Percentiles rank a stretch among this genome's conserved stretches.
These are phyloP conservation scores for Rosalia funebris DNA, from an alignment of 2,888 invertebrate species.

Conservation along the genomic window DNA sequence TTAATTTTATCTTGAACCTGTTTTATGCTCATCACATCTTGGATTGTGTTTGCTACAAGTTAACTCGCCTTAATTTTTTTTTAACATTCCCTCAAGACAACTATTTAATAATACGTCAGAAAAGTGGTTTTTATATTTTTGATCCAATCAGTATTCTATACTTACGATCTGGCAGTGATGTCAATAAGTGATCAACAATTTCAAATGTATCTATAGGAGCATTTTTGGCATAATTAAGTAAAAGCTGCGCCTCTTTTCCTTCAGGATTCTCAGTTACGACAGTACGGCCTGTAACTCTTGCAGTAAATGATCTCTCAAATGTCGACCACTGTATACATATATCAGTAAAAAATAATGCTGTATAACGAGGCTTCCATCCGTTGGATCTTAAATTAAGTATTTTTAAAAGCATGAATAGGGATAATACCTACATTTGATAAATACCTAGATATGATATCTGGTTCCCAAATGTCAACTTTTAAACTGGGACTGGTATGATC, in stretches of 20 bases:
- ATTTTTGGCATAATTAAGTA: conserved; percentile 67
- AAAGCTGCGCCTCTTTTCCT: conserved; percentile 69
- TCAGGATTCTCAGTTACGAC: conserved; percentile 81
- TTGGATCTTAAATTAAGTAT: conserved; percentile 64
- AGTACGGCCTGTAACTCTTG: conserved; percentile 66
- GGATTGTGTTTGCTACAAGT: conserved; percentile 66
- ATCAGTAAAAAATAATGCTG: conserved; percentile 79
- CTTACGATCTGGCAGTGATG: conserved; percentile 62
- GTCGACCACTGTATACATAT: conserved; percentile 71
- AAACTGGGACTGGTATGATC: conserved; percentile 72
- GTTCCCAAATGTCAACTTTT: conserved; percentile 74
- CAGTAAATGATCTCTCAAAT: conserved; percentile 66
- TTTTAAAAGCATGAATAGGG: no score
- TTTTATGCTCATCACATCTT: conserved; percentile 70
- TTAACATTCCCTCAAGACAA: neutral
- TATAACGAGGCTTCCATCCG: conserved; percentile 75
- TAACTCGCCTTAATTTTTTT: conserved; percentile 50
- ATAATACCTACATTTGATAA: neutral
- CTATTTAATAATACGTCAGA: no score
- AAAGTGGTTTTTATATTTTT: no score
- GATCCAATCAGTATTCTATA: conserved; percentile 27
- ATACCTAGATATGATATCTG: conserved; percentile 74
- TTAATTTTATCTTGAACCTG: conserved; percentile 66
- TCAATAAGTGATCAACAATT: conserved; percentile 55
- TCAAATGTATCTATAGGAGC: conserved; percentile 59